Evolutionary conservation across 1,140 invertebrate species (phyloP), one percentile per base, ranked within the genome.

Genomic region (Galendromus occidentalis): DNA sequence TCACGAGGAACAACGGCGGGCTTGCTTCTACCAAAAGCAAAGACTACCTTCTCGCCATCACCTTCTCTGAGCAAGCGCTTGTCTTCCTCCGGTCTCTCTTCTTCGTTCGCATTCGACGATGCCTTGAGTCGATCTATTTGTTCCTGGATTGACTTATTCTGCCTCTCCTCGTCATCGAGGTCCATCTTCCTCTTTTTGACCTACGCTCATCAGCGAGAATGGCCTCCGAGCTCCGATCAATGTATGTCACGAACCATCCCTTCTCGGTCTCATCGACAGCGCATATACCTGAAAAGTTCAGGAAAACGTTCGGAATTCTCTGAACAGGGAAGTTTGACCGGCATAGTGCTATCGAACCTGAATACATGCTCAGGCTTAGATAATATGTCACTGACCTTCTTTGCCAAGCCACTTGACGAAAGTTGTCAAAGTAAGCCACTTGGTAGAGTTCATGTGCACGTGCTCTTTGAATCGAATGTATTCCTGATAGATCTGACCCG

Each of bases 231-330:
- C 96, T 91, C 70, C 92, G 80, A 72, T 98, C 94, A 67, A 98
- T 91, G 72, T 95, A 97, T 0, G 88, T 84, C 1, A 98, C 84
- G 75, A 87, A 98, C 94, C 94, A 98, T 33, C 93, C 94, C 77
- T 98, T 96, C 75, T 99, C 95, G 0, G 91, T 98, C 77, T 98
- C 86, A 75, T 99, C 96, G 0, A 97, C 93, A 12, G 87, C 81
- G 74, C 90, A 94, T 71, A 91, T 85, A 2, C 91, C 90, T 59
- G 51, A 14, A 59, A 47, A 22, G 28, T n/a, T n/a, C n/a, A n/a
- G n/a, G n/a, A n/a, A n/a, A n/a, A n/a, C n/a, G n/a, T n/a, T n/a
- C n/a, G n/a, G n/a, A n/a, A n/a, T n/a, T n/a, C n/a, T n/a, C n/a
- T n/a, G n/a, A n/a, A n/a, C n/a, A n/a, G n/a, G 69, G 33, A 39